phyloP scores from a whole-genome alignment of 2,797 vertebrate genomes.

The Parotocinclus haroldoi region DNA sequence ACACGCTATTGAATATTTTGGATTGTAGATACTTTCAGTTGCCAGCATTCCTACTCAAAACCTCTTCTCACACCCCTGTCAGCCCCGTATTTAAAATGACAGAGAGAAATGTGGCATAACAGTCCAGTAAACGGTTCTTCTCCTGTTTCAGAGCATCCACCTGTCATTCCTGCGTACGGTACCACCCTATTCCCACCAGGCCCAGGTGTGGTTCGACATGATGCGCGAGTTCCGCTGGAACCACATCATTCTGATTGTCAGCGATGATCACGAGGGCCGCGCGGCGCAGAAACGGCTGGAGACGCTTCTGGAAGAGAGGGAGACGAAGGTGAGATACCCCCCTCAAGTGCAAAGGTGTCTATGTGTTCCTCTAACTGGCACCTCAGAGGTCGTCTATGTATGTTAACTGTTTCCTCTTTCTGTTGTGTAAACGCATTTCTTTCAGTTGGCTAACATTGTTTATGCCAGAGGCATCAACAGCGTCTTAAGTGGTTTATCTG shows the following conservation, averaged over 20 bases:
- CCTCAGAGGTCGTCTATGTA: conserved; percentile 66
- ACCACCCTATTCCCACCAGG: conserved; percentile 96
- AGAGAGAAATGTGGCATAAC: no score
- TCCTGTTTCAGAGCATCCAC: conserved; percentile 89
- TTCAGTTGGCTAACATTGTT: conserved; percentile 78
- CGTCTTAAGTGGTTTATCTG: conserved; percentile 83
- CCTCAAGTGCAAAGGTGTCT: conserved; percentile 24
- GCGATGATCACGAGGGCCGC: conserved; percentile 95
- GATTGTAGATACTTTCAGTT: no score
- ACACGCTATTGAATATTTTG: no score
- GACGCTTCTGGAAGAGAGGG: conserved; percentile 93
- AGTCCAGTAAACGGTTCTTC: no score
- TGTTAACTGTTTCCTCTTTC: conserved; percentile 74
- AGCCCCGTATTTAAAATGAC: no score
- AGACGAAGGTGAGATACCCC: conserved; percentile 88
- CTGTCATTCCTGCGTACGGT: conserved; percentile 95
- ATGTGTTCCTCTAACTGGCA: conserved; percentile 48
- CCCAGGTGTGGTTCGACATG: conserved; percentile 98
- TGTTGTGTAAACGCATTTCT: conserved; percentile 83
- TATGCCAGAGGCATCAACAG: conserved; percentile 78
- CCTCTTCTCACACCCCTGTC: no score
- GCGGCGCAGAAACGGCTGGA: conserved; percentile 96
- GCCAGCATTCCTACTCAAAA: no score
- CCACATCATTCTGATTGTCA: conserved; percentile 95
- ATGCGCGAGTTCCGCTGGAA: conserved; percentile 98